phyloP scores from a whole-genome alignment of 2,888 invertebrate genomes.

The Ceraclea dissimilis region DNA sequence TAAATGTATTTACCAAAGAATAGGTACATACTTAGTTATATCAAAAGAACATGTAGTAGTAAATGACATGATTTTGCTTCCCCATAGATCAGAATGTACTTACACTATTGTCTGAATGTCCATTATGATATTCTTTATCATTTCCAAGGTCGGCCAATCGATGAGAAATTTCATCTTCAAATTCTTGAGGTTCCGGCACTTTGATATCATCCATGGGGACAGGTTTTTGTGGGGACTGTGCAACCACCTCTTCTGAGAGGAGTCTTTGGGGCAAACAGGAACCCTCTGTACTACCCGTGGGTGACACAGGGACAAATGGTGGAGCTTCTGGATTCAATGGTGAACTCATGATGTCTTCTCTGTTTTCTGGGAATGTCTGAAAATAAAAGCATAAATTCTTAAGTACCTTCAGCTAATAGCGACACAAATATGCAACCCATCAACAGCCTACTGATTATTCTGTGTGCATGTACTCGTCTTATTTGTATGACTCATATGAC shows the following conservation, averaged over 20 bases:
- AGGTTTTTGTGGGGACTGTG: slow-evolving; percentile 68
- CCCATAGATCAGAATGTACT: no score
- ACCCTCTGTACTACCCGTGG: slow-evolving; percentile 43
- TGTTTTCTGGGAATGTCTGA: slow-evolving; percentile 9
- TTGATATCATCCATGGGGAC: slow-evolving; percentile 53
- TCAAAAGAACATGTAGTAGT: no score
- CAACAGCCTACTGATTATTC: no score
- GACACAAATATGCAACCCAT: no score
- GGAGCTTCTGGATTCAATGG: slow-evolving; percentile 78
- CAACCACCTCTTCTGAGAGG: slow-evolving; percentile 42
- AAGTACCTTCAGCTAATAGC: slow-evolving; percentile 12
- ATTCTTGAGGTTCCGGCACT: slow-evolving; percentile 53
- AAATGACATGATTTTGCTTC: no score
- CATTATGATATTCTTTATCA: slow-evolving; percentile 45
- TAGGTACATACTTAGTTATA: no score
- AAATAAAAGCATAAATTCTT: not conserved
- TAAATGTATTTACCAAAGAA: no score
- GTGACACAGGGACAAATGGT: slow-evolving; percentile 70
- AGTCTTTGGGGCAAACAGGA: slow-evolving; percentile 13
- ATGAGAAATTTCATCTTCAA: slow-evolving; percentile 54
- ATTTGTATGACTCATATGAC: no score
- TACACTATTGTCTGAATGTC: slow-evolving; percentile 42
- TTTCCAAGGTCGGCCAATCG: slow-evolving; percentile 56
- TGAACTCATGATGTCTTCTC: slow-evolving; percentile 57
- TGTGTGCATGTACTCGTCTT: no score